phyloP scores from a whole-genome alignment of 2,797 vertebrate species.

The Discoglossus pictus region DNA sequence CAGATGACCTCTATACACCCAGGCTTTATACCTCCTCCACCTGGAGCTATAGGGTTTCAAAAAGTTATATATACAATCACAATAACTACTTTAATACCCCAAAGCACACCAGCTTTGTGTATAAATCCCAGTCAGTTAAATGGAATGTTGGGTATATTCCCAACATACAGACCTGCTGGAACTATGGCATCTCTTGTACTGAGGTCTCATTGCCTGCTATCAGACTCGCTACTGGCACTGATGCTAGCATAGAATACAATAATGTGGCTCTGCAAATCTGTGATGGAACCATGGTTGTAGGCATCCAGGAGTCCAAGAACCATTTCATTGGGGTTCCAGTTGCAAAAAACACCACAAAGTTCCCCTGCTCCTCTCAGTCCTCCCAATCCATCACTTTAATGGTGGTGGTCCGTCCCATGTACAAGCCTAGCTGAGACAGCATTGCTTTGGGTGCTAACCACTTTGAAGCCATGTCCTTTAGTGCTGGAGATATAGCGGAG shows the following conservation, averaged over 20 bases:
- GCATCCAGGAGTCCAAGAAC: conserved; percentile 66
- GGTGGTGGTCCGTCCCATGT: conserved; percentile 71
- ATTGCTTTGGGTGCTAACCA: too few relatives aligned
- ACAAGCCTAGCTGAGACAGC: conserved; percentile 53
- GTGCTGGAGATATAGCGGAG: too few relatives aligned
- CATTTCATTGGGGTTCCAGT: conserved; percentile 44
- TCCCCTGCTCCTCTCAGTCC: conserved; percentile 72
- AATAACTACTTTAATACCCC: conserved; percentile 65
- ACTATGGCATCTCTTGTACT: conserved; percentile 56
- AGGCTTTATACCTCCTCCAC: conserved; percentile 63
- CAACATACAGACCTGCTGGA: conserved; percentile 55
- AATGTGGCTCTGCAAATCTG: conserved; percentile 71
- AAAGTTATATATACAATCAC: not conserved
- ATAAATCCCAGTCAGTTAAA: not conserved
- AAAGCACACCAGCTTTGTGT: conserved; percentile 61
- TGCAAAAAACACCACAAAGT: conserved; percentile 54
- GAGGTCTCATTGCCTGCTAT: conserved; percentile 13
- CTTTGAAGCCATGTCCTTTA: too few relatives aligned
- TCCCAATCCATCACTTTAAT: conserved; percentile 58
- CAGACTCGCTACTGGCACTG: accelerated
- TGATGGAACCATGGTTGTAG: conserved; percentile 58
- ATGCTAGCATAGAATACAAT: conserved; percentile 56
- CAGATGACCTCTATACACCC: conserved; percentile 46
- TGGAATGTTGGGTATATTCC: conserved; percentile 63
- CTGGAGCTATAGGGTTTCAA: conserved; percentile 57